Evolutionary conservation across 1,140 invertebrate species (phyloP), one percentile per base, ranked within the genome.

Genomic region (Coelopa frigida): DNA sequence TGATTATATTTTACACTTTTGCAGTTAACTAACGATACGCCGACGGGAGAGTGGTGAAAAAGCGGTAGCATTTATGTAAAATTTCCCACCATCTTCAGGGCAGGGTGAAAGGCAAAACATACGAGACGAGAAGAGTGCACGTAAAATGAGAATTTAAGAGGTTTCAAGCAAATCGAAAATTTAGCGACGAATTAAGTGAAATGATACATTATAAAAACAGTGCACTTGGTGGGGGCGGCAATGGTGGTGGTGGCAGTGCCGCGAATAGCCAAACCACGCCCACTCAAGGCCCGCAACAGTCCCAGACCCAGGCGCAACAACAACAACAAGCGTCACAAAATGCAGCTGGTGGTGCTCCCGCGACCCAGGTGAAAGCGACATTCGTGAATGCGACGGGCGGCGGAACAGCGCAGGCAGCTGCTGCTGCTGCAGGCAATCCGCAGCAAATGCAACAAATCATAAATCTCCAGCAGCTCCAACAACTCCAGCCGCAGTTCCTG

Each of bases 401-500:
- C 7, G 23, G 35, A 11, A 20, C 32, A 4, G 21, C 49, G 7
- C 27, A 20, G 2, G 29, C 49, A 18, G 21, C 50, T 1, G 10
- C 33, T 20, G 33, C 53, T 5, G 41, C 53, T 17, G 12, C 6
- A 1, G 29, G 23, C 12, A 49, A 44, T 38, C 36, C 38, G 36
- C 29, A 35, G 26, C 50, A 53, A 42, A 53, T 65, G 51, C 62
- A 56, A 38, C 62, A 66, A 57, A 66, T 66, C 11, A 61, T 65
- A 12, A 68, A 68, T 47, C 62, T 69, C 24, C 66, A 69, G 29
- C 61, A 63, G 15, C 53, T 69, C 41, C 57, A 57, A 7, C 53
- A 54, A 14, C 62, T 64, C 26, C 64, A 64, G 22, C 44, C 44
- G 24, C 52, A 52, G 47, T 50, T 45, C 17, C n/a, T 44, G 1